A percentile compares a stretch with the other conserved stretches of the same genome.
These are phyloP conservation scores for Cerastis rubricosa DNA, from an alignment of 2,888 invertebrate genomes.

Conservation along the genomic window DNA sequence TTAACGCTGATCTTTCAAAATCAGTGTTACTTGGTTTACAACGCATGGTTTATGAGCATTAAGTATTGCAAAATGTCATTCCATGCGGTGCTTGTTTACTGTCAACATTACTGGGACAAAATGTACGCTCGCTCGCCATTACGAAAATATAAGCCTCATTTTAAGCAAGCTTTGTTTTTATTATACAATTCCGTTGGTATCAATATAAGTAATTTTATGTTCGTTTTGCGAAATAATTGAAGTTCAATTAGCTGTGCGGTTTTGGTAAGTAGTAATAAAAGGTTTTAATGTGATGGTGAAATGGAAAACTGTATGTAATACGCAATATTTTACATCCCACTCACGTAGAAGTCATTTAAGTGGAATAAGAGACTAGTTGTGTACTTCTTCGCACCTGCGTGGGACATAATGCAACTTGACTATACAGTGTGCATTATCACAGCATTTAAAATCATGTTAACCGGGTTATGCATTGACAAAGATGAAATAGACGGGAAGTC, in stretches of 20 bases:
- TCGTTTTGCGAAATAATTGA: constrained; percentile 40
- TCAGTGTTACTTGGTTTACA: constrained; percentile 62
- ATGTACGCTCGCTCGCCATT: constrained; percentile 49
- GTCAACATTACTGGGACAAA: constrained; percentile 53
- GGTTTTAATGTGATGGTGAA: constrained; percentile 13
- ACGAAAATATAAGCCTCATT: constrained; percentile 63
- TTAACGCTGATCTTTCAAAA: constrained; percentile 62
- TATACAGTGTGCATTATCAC: constrained; percentile 31
- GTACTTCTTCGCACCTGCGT: constrained; percentile 24
- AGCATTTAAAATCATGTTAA: constrained; percentile 45
- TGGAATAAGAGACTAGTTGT: constrained; percentile 22
- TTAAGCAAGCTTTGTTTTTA: constrained; percentile 66
- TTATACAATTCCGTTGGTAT: constrained; percentile 40
- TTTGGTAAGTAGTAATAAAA: constrained; percentile 30
- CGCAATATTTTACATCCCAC: constrained; percentile 34
- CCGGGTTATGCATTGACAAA: constrained; percentile 2
- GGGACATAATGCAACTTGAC: constrained; percentile 34
- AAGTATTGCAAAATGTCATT: constrained; percentile 64
- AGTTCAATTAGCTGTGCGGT: constrained; percentile 41
- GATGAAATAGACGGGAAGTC: constrained; percentile 36
- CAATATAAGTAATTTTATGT: constrained; percentile 45
- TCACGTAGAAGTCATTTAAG: constrained; percentile 40
- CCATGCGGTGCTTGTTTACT: constrained; percentile 53
- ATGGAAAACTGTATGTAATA: constrained; percentile 19
- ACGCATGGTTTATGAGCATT: constrained; percentile 54